phyloP scores from a whole-genome alignment of 2,888 invertebrate species.

The Athalia rosae region DNA sequence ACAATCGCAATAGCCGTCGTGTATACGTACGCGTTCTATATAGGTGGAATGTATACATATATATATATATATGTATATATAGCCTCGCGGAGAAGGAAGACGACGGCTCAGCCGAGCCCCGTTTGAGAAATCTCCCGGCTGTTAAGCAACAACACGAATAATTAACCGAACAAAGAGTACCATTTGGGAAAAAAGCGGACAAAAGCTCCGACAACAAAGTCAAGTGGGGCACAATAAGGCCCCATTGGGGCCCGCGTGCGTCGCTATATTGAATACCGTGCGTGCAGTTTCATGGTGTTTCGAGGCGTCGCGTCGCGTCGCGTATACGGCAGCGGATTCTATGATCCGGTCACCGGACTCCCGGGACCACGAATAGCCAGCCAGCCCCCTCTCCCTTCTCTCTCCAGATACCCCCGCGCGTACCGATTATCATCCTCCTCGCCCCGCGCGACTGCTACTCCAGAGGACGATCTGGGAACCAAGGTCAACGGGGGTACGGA shows the following conservation, averaged over 20 bases:
- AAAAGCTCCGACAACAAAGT: conserved; percentile 69
- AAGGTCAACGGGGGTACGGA: background rate
- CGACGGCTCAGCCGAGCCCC: conserved; percentile 48
- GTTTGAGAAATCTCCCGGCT: conserved; percentile 65
- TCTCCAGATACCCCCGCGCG: background rate
- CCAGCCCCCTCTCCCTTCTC: background rate
- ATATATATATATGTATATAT: too few species aligned
- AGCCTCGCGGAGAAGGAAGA: background rate
- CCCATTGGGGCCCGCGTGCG: conserved; percentile 47
- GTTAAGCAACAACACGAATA: conserved; percentile 70
- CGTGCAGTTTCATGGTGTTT: conserved; percentile 29
- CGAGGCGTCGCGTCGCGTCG: conserved; percentile 4
- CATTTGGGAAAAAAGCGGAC: conserved; percentile 57
- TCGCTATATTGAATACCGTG: conserved; percentile 24
- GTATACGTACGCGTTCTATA: too few species aligned
- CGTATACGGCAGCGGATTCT: conserved; percentile 9
- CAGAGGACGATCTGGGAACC: background rate
- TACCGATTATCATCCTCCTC: too few species aligned
- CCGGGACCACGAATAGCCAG: conserved; percentile 2
- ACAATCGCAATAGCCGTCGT: conserved; percentile 33
- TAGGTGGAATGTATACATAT: too few species aligned
- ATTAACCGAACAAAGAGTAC: conserved; percentile 67
- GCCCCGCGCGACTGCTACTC: too few species aligned
- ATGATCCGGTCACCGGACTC: conserved; percentile 31
- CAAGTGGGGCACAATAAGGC: conserved; percentile 72